Evolutionary conservation across 2,113 vertebrate genomes (phyloP), one percentile per base, ranked within the genome.

Genomic region (Peromyscus maniculatus): DNA sequence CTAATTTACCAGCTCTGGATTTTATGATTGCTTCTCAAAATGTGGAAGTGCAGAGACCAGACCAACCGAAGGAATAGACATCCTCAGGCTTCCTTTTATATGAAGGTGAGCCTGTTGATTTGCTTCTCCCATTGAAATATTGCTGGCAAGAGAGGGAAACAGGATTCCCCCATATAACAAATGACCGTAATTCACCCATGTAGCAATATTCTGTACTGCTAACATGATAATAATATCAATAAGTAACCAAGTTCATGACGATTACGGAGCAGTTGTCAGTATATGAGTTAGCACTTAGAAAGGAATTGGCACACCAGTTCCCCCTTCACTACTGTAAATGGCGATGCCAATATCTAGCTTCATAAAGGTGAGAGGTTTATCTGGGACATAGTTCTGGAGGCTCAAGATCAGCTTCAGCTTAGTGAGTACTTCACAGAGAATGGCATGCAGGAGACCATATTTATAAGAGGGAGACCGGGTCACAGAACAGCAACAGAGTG

Each of bases 11-110:
- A 91, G 33, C 64, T 90, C 3, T 71, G 67, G 39, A 94, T n/a
- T 79, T 16, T 64, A 36, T 62, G 11, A 15, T 49, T 74, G 9
- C 28, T 39, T 86, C 31, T 64, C 26, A 62, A 87, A 79, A 66
- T 0, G 3, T 26, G 15, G 5, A 39, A 36, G 21, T 1, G 15
- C 15, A 22, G 0, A 57, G 5, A 59, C 39, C 55, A 77, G 67
- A 21, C 1, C 36, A 49, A 7, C 7, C 19, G 21, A 46, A 87
- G 64, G 33, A 79, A 19, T 1, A 33, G 21, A 26, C 10, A 55
- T 9, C 9, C 1, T 39, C 13, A 33, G 21, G 31, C 19, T 89
- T 86, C 33, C 21, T 43, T 64, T 33, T 52, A 28, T 0, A 24
- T 5, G 8, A 89, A 75, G 78, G 7, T 72, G 49, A 62, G 36